A percentile compares a stretch with the other conserved stretches of the same genome.
phyloP scores from a whole-genome alignment of 2,888 invertebrate species.

The Aleiodes alternator region DNA sequence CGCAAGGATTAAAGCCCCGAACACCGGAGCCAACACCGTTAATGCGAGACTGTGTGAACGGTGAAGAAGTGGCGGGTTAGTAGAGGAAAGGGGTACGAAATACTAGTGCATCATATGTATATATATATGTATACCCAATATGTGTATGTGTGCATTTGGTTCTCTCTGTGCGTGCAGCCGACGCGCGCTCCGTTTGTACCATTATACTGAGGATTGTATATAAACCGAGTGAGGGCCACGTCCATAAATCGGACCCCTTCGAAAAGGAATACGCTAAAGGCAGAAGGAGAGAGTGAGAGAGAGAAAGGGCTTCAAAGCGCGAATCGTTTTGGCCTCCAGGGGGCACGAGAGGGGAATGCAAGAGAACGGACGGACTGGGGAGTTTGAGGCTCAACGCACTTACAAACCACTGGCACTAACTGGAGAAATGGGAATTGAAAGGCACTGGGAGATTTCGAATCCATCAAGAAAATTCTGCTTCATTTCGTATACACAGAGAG shows the following conservation, averaged over 20 bases:
- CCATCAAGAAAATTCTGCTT: neutral
- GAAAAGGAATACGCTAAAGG: conserved; percentile 21
- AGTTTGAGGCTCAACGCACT: conserved; percentile 20
- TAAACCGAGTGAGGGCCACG: conserved; percentile 38
- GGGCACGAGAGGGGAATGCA: neutral
- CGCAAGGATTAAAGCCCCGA: conserved; percentile 71
- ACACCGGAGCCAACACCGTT: conserved; percentile 60
- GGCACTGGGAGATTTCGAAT: neutral
- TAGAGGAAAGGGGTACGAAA: neutral
- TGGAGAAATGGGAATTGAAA: conserved; percentile 10
- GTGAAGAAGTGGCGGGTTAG: conserved; percentile 18
- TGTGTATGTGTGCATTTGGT: conserved; percentile 30
- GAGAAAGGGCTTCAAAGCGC: conserved; percentile 25
- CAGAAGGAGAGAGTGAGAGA: neutral
- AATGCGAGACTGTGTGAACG: conserved; percentile 55
- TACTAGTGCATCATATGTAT: conserved; percentile 18
- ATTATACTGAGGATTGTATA: conserved; percentile 40
- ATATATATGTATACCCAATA: no score
- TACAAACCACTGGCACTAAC: conserved; percentile 7
- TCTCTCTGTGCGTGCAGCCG: conserved; percentile 49
- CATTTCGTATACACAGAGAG: no score
- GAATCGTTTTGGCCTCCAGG: conserved; percentile 25
- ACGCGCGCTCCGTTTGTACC: conserved; percentile 40
- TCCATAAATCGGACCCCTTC: conserved; percentile 44
- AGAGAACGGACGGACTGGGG: conserved; percentile 23